A percentile compares a stretch with the other conserved stretches of the same genome.
These are phyloP conservation scores for Amniataba percoides DNA, from an alignment of 2,797 vertebrate genomes.

Conservation along the genomic window DNA sequence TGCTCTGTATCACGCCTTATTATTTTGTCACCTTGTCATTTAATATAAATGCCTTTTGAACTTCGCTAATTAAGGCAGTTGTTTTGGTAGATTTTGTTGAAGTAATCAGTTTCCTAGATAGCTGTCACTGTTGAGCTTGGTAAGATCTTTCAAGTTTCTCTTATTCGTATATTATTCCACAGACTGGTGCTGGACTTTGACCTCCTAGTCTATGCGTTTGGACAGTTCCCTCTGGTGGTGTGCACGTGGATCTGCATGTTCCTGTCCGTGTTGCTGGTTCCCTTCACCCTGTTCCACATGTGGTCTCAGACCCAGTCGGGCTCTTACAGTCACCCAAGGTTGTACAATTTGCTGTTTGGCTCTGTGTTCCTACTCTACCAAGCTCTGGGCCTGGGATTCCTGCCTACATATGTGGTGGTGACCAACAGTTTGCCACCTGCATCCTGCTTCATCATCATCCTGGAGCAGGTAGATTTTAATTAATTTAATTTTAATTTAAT, in stretches of 20 bases:
- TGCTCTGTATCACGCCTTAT: neutral
- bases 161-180: neutral
- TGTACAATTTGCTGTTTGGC: constrained; percentile 84
- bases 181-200: constrained; percentile 96
- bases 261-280: constrained; percentile 87
- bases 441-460: constrained; percentile 91
- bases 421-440: constrained; percentile 90
- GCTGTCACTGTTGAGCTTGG: neutral
- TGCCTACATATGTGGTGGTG: constrained; percentile 89
- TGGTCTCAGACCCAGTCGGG: constrained; percentile 89
- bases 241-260: constrained; percentile 95
- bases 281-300: constrained; percentile 88
- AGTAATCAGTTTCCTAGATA: neutral
- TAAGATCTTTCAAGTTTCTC: neutral
- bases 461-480: constrained; percentile 90
- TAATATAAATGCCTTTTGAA: neutral
- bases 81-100: constrained; percentile 17
- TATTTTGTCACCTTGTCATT: neutral
- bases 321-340: constrained; percentile 77
- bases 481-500: constrained; percentile 1
- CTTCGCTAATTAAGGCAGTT: neutral
- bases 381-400: constrained; percentile 87
- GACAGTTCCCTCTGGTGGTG: constrained; percentile 90
- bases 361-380: constrained; percentile 89
- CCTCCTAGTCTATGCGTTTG: constrained; percentile 93